Evolutionary conservation across 2,888 invertebrate genomes (phyloP).

Genomic region (Seira sanloemensis): DNA sequence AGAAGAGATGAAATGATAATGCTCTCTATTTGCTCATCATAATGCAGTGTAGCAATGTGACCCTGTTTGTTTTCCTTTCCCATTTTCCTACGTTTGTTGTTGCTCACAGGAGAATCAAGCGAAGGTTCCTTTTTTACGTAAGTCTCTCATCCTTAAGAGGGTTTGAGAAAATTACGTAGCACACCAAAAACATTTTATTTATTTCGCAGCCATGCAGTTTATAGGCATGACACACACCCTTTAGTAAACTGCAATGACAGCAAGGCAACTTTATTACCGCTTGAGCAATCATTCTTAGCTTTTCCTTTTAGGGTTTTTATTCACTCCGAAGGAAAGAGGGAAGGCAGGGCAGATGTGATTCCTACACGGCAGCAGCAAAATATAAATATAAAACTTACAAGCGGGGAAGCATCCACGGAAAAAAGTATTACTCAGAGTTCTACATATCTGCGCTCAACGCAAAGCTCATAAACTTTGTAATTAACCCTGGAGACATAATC

Average conservation of each 20-base stretch:
- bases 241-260: constrained; percentile 37
- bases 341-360: neutral
- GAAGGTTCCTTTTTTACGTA: neutral
- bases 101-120: neutral
- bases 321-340: constrained; percentile 10
- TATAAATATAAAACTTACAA: neutral
- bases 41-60: neutral
- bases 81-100: neutral
- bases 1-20: neutral
- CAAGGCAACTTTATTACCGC: constrained; percentile 38
- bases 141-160: neutral
- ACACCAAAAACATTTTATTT: constrained; percentile 24
- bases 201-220: constrained; percentile 41
- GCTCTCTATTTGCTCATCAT: constrained; percentile 6
- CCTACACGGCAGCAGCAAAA: neutral
- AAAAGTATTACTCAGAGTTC: neutral
- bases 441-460: neutral
- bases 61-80: neutral
- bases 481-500: constrained; percentile 62
- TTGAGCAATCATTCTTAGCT: constrained; percentile 43
- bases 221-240: constrained; percentile 38
- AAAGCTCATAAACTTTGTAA: constrained; percentile 58
- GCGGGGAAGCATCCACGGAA: no score
- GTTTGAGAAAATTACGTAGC: constrained; percentile 2
- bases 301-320: constrained; percentile 33